Evolutionary conservation across 2,797 vertebrate species (phyloP).

Genomic region (Kryptopterus vitreolus): DNA sequence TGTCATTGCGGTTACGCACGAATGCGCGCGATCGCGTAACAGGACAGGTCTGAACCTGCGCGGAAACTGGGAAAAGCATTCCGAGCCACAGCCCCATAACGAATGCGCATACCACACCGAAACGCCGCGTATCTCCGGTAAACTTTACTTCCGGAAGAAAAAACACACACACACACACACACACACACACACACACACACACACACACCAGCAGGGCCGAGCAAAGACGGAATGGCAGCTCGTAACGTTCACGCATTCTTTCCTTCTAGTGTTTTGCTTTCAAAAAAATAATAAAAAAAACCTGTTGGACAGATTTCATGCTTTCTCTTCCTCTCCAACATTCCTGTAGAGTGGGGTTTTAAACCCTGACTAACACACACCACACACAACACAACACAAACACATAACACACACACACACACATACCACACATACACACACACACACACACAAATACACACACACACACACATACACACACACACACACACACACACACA

Average conservation of each 20-base stretch:
- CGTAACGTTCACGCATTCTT: conserved; percentile 73
- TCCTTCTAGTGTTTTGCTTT: conserved; percentile 65
- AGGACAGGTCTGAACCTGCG: conserved; percentile 63
- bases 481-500: background rate
- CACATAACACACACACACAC: background rate
- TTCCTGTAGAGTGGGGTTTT: conserved; percentile 57
- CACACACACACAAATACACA: background rate
- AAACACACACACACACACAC: no score
- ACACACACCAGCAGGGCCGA: background rate
- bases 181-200: no score
- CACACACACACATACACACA: background rate
- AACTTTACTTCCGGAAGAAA: conserved; percentile 60
- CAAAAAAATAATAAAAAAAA: conserved; percentile 56
- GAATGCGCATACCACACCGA: conserved; percentile 64
- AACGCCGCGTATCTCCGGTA: conserved; percentile 59
- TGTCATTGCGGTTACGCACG: conserved; percentile 65
- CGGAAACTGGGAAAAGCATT: conserved; percentile 69
- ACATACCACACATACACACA: background rate
- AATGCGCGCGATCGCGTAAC: conserved; percentile 49
- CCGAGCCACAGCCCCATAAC: conserved; percentile 65
- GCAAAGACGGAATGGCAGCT: conserved; percentile 28
- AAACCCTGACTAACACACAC: conserved; percentile 9
- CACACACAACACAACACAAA: conserved; percentile 9
- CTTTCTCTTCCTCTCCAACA: conserved; percentile 55
- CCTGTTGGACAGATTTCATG: conserved; percentile 62